Evolutionary conservation across 2,888 invertebrate species (phyloP).

Genomic region (Philereme transversata): DNA sequence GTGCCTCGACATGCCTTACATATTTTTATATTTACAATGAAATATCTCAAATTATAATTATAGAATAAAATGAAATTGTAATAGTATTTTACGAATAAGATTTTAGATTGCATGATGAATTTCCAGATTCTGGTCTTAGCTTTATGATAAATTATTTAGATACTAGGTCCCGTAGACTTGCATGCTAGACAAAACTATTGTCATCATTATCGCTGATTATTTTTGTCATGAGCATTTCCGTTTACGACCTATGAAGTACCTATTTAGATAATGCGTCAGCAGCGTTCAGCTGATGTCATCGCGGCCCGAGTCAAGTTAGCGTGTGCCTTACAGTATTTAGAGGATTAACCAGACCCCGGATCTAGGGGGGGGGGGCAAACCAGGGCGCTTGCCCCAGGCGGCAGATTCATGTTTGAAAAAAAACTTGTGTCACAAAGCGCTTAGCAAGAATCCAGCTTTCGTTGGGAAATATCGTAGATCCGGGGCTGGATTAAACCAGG

Average conservation of each 20-base stretch:
- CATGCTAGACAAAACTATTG: conserved; percentile 20
- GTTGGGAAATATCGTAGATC: no score
- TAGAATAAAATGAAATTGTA: conserved; percentile 40
- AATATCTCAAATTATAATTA: conserved; percentile 35
- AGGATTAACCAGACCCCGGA: conserved; percentile 29
- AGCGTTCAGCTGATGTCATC: conserved; percentile 44
- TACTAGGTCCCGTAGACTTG: conserved; percentile 33
- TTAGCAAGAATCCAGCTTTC: no score
- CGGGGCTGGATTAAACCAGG: conserved; percentile 21
- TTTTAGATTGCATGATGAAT: conserved; percentile 41
- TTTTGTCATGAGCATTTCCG: conserved; percentile 34
- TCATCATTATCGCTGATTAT: conserved; percentile 25
- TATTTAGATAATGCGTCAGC: conserved; percentile 30
- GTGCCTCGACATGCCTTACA: conserved; percentile 40
- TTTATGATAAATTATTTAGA: conserved; percentile 67
- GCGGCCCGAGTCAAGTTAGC: conserved; percentile 45
- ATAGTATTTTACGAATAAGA: conserved; percentile 48
- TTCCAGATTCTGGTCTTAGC: conserved; percentile 66
- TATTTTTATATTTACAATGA: conserved; percentile 39
- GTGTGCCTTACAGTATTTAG: conserved; percentile 44
- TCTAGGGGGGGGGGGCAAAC: background rate
- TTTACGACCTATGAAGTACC: conserved; percentile 21
- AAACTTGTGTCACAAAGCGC: no score
- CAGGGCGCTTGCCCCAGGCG: no score
- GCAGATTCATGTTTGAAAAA: no score